phyloP scores from a whole-genome alignment of 2,113 vertebrate genomes.

The Gorsachius goisagi region DNA sequence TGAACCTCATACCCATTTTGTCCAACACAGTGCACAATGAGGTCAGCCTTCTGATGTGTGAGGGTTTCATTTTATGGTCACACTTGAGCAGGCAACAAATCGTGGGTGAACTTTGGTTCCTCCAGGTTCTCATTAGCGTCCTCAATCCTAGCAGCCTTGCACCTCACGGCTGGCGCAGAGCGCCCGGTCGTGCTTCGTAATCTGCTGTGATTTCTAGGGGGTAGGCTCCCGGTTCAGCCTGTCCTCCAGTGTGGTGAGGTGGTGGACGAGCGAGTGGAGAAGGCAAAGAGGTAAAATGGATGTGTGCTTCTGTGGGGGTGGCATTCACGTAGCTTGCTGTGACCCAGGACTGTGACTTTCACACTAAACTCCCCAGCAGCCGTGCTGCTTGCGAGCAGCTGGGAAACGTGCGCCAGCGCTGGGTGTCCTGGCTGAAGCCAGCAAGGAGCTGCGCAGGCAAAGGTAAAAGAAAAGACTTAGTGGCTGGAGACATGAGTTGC shows the following conservation, averaged over 20 bases:
- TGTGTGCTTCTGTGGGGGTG: not conserved
- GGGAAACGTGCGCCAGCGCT: accelerated
- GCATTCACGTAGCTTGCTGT: not conserved
- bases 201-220: not conserved
- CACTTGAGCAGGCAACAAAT: constrained; percentile 21
- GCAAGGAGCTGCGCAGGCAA: not conserved
- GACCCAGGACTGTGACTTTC: not conserved
- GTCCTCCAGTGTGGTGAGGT: accelerated
- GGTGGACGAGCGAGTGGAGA: not conserved
- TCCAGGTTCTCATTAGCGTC: not conserved
- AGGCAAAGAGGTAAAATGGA: not conserved
- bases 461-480: not conserved
- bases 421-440: not conserved
- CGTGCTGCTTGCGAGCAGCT: accelerated
- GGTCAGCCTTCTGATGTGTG: constrained; percentile 15
- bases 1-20: not conserved
- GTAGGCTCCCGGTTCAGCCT: not conserved
- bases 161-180: not conserved
- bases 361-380: accelerated
- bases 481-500: not conserved
- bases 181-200: not conserved
- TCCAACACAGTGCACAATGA: not conserved
- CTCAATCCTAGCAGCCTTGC: accelerated
- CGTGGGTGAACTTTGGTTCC: not conserved
- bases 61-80: constrained; percentile 13